Evolutionary conservation across 2,113 vertebrate genomes (phyloP).

Genomic region (Globicephala melas): DNA sequence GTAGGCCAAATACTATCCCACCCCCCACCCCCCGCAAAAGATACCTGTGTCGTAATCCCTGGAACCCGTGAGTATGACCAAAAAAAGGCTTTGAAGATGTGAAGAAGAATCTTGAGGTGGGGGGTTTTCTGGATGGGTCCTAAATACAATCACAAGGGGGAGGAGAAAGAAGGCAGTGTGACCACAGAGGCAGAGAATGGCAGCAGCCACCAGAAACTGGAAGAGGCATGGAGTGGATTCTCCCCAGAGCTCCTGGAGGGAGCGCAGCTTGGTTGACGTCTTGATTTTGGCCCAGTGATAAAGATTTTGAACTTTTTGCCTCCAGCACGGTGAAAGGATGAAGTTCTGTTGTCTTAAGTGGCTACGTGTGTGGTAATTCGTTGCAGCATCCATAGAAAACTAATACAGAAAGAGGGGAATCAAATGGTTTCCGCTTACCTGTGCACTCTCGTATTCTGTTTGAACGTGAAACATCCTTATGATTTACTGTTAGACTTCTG

Average conservation of each 20-base stretch:
- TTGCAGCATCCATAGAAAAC: background rate
- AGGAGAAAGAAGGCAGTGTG: background rate
- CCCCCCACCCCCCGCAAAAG: background rate
- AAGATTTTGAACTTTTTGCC: background rate
- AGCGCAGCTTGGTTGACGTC: background rate
- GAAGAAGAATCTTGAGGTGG: background rate
- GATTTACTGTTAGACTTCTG: background rate
- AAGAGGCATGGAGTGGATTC: background rate
- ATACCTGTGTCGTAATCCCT: background rate
- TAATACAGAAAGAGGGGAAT: background rate
- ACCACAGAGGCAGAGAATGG: background rate
- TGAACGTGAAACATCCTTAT: background rate
- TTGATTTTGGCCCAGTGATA: background rate
- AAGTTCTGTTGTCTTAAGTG: background rate
- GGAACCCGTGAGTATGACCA: background rate
- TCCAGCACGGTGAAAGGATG: background rate
- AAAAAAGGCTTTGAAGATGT: background rate
- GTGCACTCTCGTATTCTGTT: background rate
- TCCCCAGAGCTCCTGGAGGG: too few species aligned
- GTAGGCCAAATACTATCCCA: background rate
- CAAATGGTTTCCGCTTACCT: background rate
- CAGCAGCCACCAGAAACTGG: background rate
- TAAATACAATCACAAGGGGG: background rate
- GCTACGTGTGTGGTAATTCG: background rate
- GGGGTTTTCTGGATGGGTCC: background rate